Percentiles rank a stretch among this genome's conserved stretches.
Conservation (phyloP, 1,140 invertebrate species). For the Procambarus virginalis region DNA sequence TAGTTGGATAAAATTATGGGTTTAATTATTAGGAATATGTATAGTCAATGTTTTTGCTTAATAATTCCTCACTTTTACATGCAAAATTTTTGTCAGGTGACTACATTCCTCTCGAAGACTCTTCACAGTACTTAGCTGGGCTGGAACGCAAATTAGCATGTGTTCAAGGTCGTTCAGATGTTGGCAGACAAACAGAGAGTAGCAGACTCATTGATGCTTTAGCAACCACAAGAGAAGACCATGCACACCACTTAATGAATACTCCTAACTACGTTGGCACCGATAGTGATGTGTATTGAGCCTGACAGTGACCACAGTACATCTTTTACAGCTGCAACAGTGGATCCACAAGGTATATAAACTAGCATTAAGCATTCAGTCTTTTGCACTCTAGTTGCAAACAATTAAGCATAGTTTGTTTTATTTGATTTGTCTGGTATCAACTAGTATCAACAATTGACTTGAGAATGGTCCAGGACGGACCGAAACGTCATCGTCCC, state of each 20-base stretch:
- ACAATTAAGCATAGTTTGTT: not conserved
- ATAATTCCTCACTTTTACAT: too few relatives aligned
- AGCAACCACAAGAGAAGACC: slow-evolving; percentile 16
- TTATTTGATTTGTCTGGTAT: not conserved
- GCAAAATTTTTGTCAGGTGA: slow-evolving; percentile 1
- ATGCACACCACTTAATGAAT: slow-evolving; percentile 26
- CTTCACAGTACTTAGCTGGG: slow-evolving; percentile 50
- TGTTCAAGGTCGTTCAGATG: slow-evolving; percentile 33
- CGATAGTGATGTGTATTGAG: not conserved
- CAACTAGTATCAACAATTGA: too few relatives aligned
- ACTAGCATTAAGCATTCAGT: not conserved
- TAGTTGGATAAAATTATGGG: too few relatives aligned
- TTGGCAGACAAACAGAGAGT: slow-evolving; percentile 47
- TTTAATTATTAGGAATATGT: too few relatives aligned
- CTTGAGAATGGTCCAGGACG: too few relatives aligned
- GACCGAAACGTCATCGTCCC: too few relatives aligned
- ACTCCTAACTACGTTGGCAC: not conserved
- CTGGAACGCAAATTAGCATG: slow-evolving; percentile 54
- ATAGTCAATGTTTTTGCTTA: too few relatives aligned
- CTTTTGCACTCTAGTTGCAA: not conserved
- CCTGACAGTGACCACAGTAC: not conserved
- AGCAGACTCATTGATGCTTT: slow-evolving; percentile 49
- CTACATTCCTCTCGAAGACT: slow-evolving; percentile 57
- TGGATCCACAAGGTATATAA: slow-evolving; percentile 54
- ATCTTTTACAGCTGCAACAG: slow-evolving; percentile 13